phyloP scores from a whole-genome alignment of 2,888 invertebrate species.

The Thalpophila matura region DNA sequence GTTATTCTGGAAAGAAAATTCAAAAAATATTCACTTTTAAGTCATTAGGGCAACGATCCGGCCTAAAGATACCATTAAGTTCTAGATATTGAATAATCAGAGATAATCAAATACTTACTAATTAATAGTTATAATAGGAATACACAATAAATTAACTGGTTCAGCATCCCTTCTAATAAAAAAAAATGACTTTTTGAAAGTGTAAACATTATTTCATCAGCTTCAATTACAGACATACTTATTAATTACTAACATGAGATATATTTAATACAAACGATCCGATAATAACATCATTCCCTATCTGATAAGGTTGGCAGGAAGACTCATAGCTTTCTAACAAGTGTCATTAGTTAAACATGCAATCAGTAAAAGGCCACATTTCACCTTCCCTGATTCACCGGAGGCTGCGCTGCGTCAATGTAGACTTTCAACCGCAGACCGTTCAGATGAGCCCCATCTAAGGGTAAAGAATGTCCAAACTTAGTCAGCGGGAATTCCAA shows the following conservation, averaged over 20 bases:
- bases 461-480: conserved; percentile 50
- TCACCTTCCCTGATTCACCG: conserved; percentile 53
- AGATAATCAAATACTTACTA: no score
- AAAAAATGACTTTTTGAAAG: neutral
- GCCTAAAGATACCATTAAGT: no score
- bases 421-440: conserved; percentile 49
- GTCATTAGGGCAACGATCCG: no score
- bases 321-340: conserved; percentile 45
- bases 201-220: neutral
- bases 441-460: conserved; percentile 27
- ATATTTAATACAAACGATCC: neutral
- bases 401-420: conserved; percentile 47
- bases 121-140: no score
- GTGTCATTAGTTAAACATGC: conserved; percentile 55
- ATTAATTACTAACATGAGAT: neutral
- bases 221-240: neutral
- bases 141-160: no score
- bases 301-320: conserved; percentile 31
- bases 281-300: conserved; percentile 23
- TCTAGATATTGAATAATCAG: no score
- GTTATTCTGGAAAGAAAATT: no score
- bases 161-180: no score
- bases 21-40: no score
- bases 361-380: conserved; percentile 54
- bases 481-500: conserved; percentile 62